These are phyloP conservation scores for Myoxocephalus aenaeus DNA, from an alignment of 2,797 vertebrate genomes.

Conservation along the genomic window DNA sequence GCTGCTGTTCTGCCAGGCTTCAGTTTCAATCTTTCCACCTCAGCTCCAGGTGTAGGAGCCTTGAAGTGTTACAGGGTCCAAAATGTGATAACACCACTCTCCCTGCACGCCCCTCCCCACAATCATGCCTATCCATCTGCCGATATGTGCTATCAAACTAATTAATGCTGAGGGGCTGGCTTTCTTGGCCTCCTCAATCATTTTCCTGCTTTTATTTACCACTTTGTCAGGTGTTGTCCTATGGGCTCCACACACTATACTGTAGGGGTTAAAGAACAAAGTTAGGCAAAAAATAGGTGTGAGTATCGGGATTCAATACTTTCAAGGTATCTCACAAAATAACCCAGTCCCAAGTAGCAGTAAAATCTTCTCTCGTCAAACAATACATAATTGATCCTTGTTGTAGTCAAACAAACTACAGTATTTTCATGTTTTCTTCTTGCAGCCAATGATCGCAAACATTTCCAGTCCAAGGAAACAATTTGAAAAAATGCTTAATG, in stretches of 20 bases:
- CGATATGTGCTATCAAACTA: conserved; percentile 48
- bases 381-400: too few species aligned
- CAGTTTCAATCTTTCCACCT: conserved; percentile 39
- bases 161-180: conserved; percentile 49
- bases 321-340: neutral
- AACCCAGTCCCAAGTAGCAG: neutral
- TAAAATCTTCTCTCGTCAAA: neutral
- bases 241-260: conserved; percentile 5
- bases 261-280: conserved; percentile 16
- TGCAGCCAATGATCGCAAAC: neutral
- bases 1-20: conserved; percentile 34
- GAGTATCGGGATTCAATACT: neutral
- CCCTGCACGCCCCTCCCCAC: conserved; percentile 45
- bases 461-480: neutral
- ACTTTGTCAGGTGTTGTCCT: conserved; percentile 31
- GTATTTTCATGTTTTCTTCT: neutral
- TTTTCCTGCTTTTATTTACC: conserved; percentile 25
- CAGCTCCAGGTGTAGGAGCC: conserved; percentile 38
- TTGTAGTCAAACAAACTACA: neutral
- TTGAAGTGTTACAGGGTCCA: conserved; percentile 44
- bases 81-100: conserved; percentile 56
- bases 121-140: conserved; percentile 63
- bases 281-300: neutral
- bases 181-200: conserved; percentile 53
- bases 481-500: too few species aligned